A percentile compares a stretch with the other conserved stretches of the same genome.
Conservation (phyloP, 2,113 vertebrate genomes). For the Lamprotornis superbus region DNA sequence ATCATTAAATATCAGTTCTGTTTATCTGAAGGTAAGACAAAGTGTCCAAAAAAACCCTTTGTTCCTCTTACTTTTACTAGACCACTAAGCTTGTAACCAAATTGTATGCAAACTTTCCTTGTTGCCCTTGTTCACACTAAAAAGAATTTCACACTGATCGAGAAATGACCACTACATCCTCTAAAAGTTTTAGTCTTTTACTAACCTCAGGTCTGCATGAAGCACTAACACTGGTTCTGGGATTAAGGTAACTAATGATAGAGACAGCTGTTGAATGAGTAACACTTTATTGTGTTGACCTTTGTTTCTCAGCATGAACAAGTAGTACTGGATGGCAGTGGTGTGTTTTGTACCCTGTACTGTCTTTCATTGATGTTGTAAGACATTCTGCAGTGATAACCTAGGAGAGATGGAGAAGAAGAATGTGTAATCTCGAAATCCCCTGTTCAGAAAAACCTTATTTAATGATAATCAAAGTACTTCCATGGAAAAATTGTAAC, state of each 20-base stretch:
- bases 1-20: constrained; percentile 99
- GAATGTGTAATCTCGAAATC: constrained; percentile 49
- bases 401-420: constrained; percentile 59
- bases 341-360: constrained; percentile 75
- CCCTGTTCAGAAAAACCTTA: constrained; percentile 24
- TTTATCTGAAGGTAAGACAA: constrained; percentile 98
- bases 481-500: constrained; percentile 3
- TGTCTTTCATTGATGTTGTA: constrained; percentile 71
- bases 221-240: constrained; percentile 81
- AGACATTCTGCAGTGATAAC: constrained; percentile 52
- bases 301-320: constrained; percentile 83
- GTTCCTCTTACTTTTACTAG: constrained; percentile 76
- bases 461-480: constrained; percentile 15
- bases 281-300: constrained; percentile 72
- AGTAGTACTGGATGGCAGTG: constrained; percentile 72
- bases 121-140: constrained; percentile 78
- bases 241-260: constrained; percentile 77
- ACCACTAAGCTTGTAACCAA: constrained; percentile 76
- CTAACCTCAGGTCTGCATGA: constrained; percentile 81
- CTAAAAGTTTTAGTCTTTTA: constrained; percentile 74
- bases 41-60: constrained; percentile 77
- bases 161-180: constrained; percentile 74
- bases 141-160: constrained; percentile 73
- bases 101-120: constrained; percentile 74
- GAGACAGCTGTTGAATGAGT: constrained; percentile 68